Percentiles rank a stretch among this genome's conserved stretches.
Evolutionary conservation across 2,113 vertebrate genomes (phyloP).

Genomic region (Ceratotherium simum): DNA sequence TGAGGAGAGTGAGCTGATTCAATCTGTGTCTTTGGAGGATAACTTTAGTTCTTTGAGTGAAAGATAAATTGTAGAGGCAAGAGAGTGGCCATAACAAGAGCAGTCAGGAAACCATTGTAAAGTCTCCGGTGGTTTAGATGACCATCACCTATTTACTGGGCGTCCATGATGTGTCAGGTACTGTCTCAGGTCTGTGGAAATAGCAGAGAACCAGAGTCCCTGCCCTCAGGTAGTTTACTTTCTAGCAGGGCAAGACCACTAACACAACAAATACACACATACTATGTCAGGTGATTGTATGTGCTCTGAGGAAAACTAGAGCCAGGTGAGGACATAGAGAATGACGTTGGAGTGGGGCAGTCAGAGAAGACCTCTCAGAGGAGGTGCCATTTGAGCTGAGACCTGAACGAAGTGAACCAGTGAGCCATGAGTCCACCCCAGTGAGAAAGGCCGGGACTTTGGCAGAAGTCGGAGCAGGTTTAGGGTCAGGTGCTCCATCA

Average conservation of each 20-base stretch:
- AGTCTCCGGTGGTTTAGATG: background rate
- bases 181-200: background rate
- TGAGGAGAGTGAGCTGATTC: background rate
- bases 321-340: background rate
- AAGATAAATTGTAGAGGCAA: background rate
- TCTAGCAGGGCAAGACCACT: background rate
- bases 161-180: background rate
- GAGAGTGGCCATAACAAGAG: background rate
- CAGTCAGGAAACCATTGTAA: background rate
- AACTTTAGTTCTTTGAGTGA: background rate
- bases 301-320: background rate
- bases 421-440: background rate
- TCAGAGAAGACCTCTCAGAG: background rate
- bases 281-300: background rate
- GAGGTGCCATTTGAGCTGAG: background rate
- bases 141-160: background rate
- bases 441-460: background rate
- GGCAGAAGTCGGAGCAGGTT: background rate
- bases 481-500: background rate
- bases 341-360: background rate
- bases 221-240: background rate
- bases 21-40: background rate
- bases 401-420: background rate
- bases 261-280: background rate
- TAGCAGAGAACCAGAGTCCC: background rate